Evolutionary conservation across 37 sponge, comb jelly and placozoan species (phyloP), one percentile per base, ranked within the genome.

Genomic region (Halichondria panicea): DNA sequence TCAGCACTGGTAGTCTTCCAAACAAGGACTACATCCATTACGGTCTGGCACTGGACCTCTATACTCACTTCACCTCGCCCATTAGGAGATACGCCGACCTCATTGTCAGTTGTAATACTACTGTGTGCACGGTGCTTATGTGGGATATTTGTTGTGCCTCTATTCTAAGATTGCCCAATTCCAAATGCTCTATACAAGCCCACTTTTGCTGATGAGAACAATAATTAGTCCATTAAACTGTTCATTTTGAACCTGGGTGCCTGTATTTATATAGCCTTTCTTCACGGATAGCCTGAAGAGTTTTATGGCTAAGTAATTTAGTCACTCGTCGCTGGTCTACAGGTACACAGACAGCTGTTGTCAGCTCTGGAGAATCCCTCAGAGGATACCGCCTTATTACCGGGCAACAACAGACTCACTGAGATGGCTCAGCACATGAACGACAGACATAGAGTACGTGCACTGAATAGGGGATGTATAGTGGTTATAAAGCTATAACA

Each of bases 31-130:
- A 84, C 75, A 42, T 37, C 40, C 92, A 91, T 50, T 91, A 91
- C 55, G 92, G 92, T 3, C 77, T 91, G 78, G 92, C 68, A 22
- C 76, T 91, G 32, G 75, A 91, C 31, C 60, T 46, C 43, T 91
- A 91, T 70, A 91, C 92, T 9, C 92, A 91, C 80, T 91, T 91
- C 76, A 91, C 92, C 0, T 91, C 92, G 8, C 92, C 92, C 50
- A 91, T 91, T 72, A 77, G 92, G 57, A 71, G 92, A 82, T 91
- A 91, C 68, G 89, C 92, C 11, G 92, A 91, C 71, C 43, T 91
- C 3, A 66, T 91, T 63, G 92, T 91, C 40, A 59, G 87, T 66
- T 33, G 40, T 52, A 43, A 27, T 21, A 40, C n/a, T n/a, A n/a
- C n/a, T n/a, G n/a, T n/a, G n/a, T n/a, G n/a, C n/a, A n/a, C n/a